These are phyloP conservation scores for Gambusia affinis DNA, from an alignment of 2,113 vertebrate genomes.

Conservation along the genomic window DNA sequence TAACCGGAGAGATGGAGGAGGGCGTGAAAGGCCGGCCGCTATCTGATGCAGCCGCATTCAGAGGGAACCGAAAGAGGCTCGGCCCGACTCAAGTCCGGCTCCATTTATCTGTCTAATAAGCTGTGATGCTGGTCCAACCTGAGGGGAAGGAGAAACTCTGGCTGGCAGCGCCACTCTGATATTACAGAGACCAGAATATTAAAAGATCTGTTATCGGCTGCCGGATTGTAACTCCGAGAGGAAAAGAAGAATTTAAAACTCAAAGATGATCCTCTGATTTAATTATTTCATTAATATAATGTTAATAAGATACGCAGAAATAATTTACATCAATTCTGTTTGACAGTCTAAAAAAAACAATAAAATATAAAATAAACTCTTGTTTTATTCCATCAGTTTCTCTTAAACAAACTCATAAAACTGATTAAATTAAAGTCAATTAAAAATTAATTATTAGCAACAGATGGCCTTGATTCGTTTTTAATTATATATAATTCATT, in stretches of 20 bases:
- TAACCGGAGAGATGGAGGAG: neutral
- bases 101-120: conserved; percentile 71
- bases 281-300: neutral
- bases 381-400: no score
- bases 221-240: conserved; percentile 24
- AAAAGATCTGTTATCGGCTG: conserved; percentile 69
- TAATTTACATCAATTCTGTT: neutral
- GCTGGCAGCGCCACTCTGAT: conserved; percentile 49
- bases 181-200: conserved; percentile 55
- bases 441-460: no score
- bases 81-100: conserved; percentile 31
- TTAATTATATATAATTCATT: no score
- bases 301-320: neutral
- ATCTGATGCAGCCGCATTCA: conserved; percentile 65
- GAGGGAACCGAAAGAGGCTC: conserved; percentile 34
- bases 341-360: neutral
- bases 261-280: neutral
- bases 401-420: no score
- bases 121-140: conserved; percentile 42
- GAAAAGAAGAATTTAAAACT: conserved; percentile 20
- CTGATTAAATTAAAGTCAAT: no score
- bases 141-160: conserved; percentile 36
- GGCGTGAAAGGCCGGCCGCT: conserved; percentile 32
- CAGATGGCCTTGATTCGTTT: no score
- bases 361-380: no score